Conservation (phyloP, 2,888 invertebrate genomes). For the Caenorhabditis angaria region DNA sequence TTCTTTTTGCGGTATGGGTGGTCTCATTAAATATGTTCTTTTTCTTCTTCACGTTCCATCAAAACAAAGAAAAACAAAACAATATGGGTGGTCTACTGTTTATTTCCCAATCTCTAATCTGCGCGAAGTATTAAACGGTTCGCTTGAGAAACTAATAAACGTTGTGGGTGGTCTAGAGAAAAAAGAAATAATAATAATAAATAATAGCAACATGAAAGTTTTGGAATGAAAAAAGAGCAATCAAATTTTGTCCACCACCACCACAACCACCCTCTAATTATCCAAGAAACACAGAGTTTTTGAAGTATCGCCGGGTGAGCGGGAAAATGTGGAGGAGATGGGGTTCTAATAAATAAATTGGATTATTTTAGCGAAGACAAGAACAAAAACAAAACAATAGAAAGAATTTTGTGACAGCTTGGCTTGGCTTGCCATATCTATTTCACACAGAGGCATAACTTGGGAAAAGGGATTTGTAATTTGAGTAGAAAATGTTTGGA, state of each 20-base stretch:
- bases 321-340: too few species aligned
- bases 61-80: not conserved
- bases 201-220: not conserved
- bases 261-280: not conserved
- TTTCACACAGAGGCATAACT: too few species aligned
- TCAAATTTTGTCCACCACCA: not conserved
- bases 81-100: constrained; percentile 4
- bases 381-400: not conserved
- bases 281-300: not conserved
- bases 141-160: not conserved
- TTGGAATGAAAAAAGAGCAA: not conserved
- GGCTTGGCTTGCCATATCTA: too few species aligned
- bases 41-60: too few species aligned
- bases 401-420: not conserved
- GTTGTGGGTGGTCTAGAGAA: not conserved
- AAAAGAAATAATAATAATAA: not conserved
- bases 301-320: too few species aligned
- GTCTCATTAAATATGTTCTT: not conserved
- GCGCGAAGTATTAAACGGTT: not conserved
- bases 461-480: too few species aligned
- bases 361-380: not conserved
- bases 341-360: constrained; percentile 1
- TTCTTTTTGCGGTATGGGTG: constrained; percentile 1
- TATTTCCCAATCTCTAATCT: too few species aligned
- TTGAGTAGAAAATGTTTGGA: too few species aligned